Base-by-base conservation (phyloP, 2,113 vertebrate species). In the Engystomops pustulosus region DNA sequence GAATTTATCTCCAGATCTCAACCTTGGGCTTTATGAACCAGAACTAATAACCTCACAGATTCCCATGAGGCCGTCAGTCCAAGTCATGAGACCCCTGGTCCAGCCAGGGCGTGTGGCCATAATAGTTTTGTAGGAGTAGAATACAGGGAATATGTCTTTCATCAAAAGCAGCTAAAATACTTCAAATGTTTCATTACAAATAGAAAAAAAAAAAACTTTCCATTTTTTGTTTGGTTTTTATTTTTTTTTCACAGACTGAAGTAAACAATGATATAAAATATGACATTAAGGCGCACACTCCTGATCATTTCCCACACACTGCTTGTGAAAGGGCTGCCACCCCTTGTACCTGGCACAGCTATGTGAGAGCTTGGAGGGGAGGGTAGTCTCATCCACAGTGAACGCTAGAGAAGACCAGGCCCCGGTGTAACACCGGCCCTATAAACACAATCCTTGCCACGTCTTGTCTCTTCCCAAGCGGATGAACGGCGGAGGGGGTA, bases 261-360 rank as follows among this genome's bases (percentile, higher is more conserved):
- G 91, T 94, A 93, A 94, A 94, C 93, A 93, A 93, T 38, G 88
- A 88, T 93, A 93, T 90, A 93, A 93, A 94, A 94, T 85, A 9
- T 27, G 82, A 90, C 90, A 91, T 89, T 79, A 75, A 88, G 88
- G 87, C 86, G 81, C 84, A 81, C 79, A 87, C 62, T 86, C 86
- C 86, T 86, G 87, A 84, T 89, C 87, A 32, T 76, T 85, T 85
- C 60, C 60, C 81, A 86, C 75, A 62, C 82, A 55, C 8, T 2
- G 79, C 83, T 41, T 6, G 45, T 76, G 58, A 49, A 65, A 84
- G 47, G 72, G 86, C 81, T 49, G 49, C n/a, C 86, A 88, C 88
- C 90, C 89, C 84, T 86, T n/a, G 91, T 94, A 93, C 94, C 93
- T 78, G 62, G 62, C 58, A 84, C 81, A 69, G 47, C 72, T 55